Percentiles rank a stretch among this genome's conserved stretches.
Evolutionary conservation across 2,113 vertebrate species (phyloP).

Genomic region (Pygoscelis adeliae): DNA sequence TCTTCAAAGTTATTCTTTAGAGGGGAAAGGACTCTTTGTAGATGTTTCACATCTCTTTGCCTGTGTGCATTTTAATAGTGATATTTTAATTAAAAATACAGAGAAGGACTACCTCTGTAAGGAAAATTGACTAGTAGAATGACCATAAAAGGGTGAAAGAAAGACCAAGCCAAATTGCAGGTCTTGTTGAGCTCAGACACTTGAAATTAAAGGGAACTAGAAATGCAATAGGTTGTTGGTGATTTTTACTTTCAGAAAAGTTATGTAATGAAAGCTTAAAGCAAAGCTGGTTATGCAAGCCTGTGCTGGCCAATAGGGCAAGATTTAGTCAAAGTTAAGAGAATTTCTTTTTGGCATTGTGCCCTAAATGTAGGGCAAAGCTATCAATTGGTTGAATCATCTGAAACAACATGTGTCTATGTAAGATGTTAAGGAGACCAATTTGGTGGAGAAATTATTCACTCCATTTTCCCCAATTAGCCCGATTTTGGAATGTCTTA

Average conservation of each 20-base stretch:
- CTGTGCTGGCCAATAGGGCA: neutral
- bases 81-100: neutral
- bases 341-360: neutral
- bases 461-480: neutral
- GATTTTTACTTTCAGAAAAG: neutral
- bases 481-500: neutral
- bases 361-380: neutral
- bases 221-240: neutral
- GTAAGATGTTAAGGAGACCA: neutral
- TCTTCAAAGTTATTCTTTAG: neutral
- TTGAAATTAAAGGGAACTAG: neutral
- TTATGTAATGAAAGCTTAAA: neutral
- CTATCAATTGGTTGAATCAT: neutral
- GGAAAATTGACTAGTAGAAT: neutral
- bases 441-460: neutral
- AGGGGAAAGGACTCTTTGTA: neutral
- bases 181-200: neutral
- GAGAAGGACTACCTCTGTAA: neutral
- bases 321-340: neutral
- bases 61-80: neutral
- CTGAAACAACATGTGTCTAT: neutral
- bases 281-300: neutral
- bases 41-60: neutral
- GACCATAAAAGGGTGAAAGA: neutral
- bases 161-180: neutral